Evolutionary conservation across 2,888 invertebrate species (phyloP), one percentile per base, ranked within the genome.

Genomic region (Drosophila anceps): DNA sequence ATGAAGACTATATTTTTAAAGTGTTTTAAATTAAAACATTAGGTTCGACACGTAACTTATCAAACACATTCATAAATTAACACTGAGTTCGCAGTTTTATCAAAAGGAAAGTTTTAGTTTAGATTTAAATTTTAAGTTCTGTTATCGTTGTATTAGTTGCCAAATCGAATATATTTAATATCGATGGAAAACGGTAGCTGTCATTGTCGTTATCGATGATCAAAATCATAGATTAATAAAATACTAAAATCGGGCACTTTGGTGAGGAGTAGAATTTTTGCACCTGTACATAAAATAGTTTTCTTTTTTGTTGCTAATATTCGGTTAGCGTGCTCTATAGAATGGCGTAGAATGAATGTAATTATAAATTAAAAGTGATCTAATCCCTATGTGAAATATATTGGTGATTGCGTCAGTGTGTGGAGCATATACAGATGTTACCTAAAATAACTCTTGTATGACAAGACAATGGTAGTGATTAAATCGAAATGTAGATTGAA

Each of bases 201-300:
- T 6, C 5, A 33, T 33, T 50, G 27, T 29, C 10, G 7, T 20
- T 53, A 24, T 24, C 24, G 39, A 39, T 53, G 35, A 31, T 1
- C 18, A 12, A 57, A 12, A 13, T 12, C 18, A 24, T 12, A 24
- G n/a, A 48, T 31, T 39, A 46, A 44, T 5, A 29, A 73, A 66
- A 48, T 27, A 39, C 9, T 24, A 10, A 57, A 43, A 7, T 15
- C 41, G 43, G 73, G 50, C 44, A 57, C 55, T 55, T 35, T 72
- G 48, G 9, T 55, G 37, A 50, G 37, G 31, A 66, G 54, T 48
- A 33, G 33, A 35, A 3, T 20, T 33, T 31, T 27, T 51, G 29
- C 33, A 50, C 33, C 35, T 51, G 51, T 57, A 67, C 33, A 39
- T 39, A 73, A 35, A 50, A 29, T 51, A 31, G 13, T 31, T 18